Percentiles rank a stretch among this genome's conserved stretches.
Evolutionary conservation across 1,140 invertebrate species (phyloP).

Genomic region (Procambarus virginalis): DNA sequence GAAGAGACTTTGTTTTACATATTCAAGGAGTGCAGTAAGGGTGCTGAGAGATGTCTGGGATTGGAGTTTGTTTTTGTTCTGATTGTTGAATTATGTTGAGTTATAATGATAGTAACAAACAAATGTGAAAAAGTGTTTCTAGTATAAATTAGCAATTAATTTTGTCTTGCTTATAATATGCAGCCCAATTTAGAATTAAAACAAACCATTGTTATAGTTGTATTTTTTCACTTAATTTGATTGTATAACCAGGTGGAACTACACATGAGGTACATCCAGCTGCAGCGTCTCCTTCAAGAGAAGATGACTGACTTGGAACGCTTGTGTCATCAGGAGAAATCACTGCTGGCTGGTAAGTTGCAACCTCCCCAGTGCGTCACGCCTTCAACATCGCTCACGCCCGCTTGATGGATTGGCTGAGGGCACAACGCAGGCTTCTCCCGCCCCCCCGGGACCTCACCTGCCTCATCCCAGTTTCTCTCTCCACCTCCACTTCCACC

Average conservation of each 20-base stretch:
- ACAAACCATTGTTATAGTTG: background rate
- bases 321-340: slow-evolving; percentile 86
- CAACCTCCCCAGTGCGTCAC: slow-evolving; percentile 54
- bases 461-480: slow-evolving; percentile 44
- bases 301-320: slow-evolving; percentile 90
- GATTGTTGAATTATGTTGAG: too few species aligned
- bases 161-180: background rate
- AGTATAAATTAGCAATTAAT: background rate
- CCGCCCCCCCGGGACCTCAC: slow-evolving; percentile 64
- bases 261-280: slow-evolving; percentile 91
- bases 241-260: slow-evolving; percentile 81
- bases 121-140: background rate
- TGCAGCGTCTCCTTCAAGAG: slow-evolving; percentile 88
- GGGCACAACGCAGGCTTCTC: slow-evolving; percentile 68
- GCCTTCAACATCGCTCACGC: slow-evolving; percentile 68
- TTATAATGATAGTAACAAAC: too few species aligned
- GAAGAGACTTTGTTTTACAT: too few species aligned
- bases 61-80: too few species aligned
- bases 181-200: too few species aligned
- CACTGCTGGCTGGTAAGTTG: slow-evolving; percentile 77
- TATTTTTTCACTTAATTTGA: background rate
- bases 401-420: slow-evolving; percentile 67
- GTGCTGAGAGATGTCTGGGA: too few species aligned
- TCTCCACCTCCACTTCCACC: slow-evolving; percentile 25
- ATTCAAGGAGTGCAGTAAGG: too few species aligned